Base-by-base conservation (phyloP, 2,888 invertebrate genomes). In the Ctena decussata region DNA sequence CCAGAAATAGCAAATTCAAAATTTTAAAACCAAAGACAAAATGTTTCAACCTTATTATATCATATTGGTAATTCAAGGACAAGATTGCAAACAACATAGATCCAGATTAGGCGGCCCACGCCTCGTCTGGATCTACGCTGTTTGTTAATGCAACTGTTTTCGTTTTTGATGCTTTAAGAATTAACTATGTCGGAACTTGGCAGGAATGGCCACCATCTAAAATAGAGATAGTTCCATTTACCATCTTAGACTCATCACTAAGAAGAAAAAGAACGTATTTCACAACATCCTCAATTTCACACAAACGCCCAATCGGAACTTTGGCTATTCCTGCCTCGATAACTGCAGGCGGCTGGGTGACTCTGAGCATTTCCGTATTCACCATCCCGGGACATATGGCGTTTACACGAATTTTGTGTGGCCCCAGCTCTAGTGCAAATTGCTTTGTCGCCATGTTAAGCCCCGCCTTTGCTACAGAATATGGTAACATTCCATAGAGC, bases 381-480 rank as follows among this genome's bases (percentile, higher is more conserved):
- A 98, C 97, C 0, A 98, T 98, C 0, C 99, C 99, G 0, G 99
- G 99, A 96, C 98, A 98, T 0, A 99, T 97, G 18, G 97, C 97
- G 95, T 99, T 99, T 0, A 98, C 97, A 30, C 99, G 97, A n/a
- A n/a, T n/a, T n/a, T n/a, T n/a, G n/a, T n/a, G n/a, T n/a, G n/a
- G n/a, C n/a, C n/a, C n/a, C n/a, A n/a, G n/a, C n/a, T n/a, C n/a
- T n/a, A n/a, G n/a, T n/a, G n/a, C n/a, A n/a, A n/a, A n/a, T n/a
- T n/a, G 91, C 90, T 97, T 97, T 0, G 98, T 98, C 85, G 98
- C 96, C 49, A 97, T 97, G 93, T 99, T 98, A 0, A 99, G 96
- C 0, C 98, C 99, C 3, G 97, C 98, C 96, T 99, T 99, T 0
- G 98, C 97, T 0, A 98, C 97, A 93, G 98, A 85, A 95, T 99